These are phyloP conservation scores for Tinamus major DNA, from an alignment of 2,797 vertebrate species.

Conservation along the genomic window DNA sequence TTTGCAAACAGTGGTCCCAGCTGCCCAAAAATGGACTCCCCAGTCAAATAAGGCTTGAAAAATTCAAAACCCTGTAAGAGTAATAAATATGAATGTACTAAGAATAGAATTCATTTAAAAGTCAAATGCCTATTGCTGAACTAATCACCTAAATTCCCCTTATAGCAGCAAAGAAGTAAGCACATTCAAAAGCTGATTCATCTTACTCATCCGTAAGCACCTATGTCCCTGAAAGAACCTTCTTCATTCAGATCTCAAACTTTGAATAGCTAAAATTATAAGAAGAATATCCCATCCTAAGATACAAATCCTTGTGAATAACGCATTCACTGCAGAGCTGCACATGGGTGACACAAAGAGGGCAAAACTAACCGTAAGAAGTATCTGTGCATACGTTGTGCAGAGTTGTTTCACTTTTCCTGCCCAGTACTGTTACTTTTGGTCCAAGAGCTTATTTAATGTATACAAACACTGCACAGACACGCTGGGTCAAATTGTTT, in stretches of 20 bases:
- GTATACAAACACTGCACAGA: neutral
- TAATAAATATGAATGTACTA: neutral
- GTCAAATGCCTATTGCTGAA: neutral
- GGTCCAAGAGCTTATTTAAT: neutral
- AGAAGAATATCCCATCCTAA: neutral
- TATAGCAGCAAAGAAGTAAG: neutral
- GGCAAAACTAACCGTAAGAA: neutral
- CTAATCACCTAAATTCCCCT: neutral
- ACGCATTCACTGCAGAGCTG: neutral
- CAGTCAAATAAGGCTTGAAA: neutral
- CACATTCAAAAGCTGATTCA: neutral
- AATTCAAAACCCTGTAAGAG: neutral
- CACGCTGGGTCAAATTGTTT: neutral
- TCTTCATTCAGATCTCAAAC: neutral
- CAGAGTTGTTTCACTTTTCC: neutral
- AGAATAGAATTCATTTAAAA: neutral
- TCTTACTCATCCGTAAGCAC: neutral
- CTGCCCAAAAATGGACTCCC: neutral
- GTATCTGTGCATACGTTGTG: neutral
- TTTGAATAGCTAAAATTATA: neutral
- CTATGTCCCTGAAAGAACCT: neutral
- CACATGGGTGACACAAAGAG: neutral
- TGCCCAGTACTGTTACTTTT: neutral
- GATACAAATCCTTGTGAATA: neutral
- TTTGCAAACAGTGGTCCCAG: neutral